Evolutionary conservation across 2,113 vertebrate genomes (phyloP), one percentile per base, ranked within the genome.

Genomic region (Prochilodus magdalenae): DNA sequence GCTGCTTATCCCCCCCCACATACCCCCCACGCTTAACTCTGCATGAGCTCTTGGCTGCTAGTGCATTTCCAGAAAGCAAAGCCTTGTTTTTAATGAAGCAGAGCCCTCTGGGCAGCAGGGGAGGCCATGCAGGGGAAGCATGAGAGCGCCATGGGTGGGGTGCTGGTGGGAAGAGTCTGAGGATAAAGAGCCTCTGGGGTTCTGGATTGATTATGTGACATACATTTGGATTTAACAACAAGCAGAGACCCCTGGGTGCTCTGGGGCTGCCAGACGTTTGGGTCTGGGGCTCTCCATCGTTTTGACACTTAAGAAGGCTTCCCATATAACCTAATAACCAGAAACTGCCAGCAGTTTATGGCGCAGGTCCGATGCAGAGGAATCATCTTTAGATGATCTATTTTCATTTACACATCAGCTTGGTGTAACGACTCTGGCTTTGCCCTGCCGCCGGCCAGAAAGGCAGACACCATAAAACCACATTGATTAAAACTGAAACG

Each of bases 21-120:
- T 76, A 55, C 36, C 7, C 36, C 36, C 36, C 8, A 73, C 79
- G 84, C 83, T 84, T 83, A 78, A 22, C 57, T 26, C 57, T 60
- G 57, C 57, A 26, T 60, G n/a, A 60, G 22, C 57, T 60, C 57
- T 26, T 60, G 57, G 82, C 76, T 81, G 78, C 73, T 84, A 85
- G 65, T 72, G 55, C 40, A 63, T 82, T 86, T 81, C 74, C 80
- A 78, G 79, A 14, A 36, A 33, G 63, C 74, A 69, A 77, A 80
- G 26, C 88, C n/a, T 83, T 80, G 77, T 80, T 86, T 90, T 88
- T 91, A 93, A 92, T 91, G 89, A 90, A 89, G 86, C 87, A 82
- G 88, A 88, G 82, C 84, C 51, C 81, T 86, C 84, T 77, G 88
- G 85, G 87, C 88, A 83, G 87, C 81, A 81, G 30, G 67, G 67